Conservation (phyloP, 2,797 vertebrate species). For the Megalops cyprinoides region DNA sequence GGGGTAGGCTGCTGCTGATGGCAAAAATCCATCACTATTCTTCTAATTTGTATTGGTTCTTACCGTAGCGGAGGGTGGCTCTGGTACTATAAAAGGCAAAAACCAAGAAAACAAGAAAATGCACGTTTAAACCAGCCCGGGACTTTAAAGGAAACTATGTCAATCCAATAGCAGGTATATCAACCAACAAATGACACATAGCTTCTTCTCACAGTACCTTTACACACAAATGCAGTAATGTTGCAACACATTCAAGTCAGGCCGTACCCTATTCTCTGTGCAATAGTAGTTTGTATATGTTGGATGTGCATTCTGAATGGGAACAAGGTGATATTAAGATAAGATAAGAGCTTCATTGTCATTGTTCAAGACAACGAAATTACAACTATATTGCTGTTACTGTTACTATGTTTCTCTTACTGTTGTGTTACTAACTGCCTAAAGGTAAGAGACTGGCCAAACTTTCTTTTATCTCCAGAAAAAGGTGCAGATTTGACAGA, state of each 20-base stretch:
- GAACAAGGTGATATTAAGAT: not conserved
- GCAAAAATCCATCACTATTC: not conserved
- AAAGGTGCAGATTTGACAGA: not conserved
- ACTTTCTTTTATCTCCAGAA: too few relatives aligned
- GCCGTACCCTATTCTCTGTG: not conserved
- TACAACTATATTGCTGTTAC: constrained; percentile 4
- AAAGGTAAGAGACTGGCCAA: too few relatives aligned
- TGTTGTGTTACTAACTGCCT: too few relatives aligned
- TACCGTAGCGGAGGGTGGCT: not conserved
- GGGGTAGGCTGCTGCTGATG: not conserved
- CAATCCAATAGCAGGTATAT: not conserved
- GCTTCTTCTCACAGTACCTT: not conserved
- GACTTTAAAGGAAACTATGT: not conserved
- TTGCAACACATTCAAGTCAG: not conserved
- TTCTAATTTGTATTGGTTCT: too few relatives aligned
- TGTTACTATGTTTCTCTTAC: too few relatives aligned
- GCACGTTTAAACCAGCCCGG: not conserved
- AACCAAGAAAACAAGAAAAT: not conserved
- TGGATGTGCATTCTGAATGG: not conserved
- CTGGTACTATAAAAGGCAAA: not conserved
- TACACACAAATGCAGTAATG: not conserved
- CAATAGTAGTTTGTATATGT: not conserved
- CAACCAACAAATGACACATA: not conserved
- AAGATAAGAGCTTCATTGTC: too few relatives aligned
- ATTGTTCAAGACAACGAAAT: too few relatives aligned